phyloP scores from a whole-genome alignment of 2,113 vertebrate genomes.

The Lipotes vexillifer region DNA sequence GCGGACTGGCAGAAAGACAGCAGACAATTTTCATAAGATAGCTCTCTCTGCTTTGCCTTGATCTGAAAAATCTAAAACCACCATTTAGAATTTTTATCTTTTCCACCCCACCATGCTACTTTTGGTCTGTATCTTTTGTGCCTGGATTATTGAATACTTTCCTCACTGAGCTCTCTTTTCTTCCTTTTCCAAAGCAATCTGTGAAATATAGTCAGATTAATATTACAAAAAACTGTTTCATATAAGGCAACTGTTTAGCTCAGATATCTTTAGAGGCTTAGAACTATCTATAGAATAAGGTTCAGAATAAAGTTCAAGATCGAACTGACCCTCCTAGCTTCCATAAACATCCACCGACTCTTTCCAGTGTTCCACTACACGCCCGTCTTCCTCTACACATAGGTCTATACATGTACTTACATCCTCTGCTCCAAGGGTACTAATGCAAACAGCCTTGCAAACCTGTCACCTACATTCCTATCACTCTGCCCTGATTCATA shows the following conservation, averaged over 20 bases:
- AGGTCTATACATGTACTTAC: not conserved
- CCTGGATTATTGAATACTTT: not conserved
- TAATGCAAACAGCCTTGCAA: not conserved
- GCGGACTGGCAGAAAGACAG: not conserved
- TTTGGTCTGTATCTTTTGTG: not conserved
- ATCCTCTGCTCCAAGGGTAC: not conserved
- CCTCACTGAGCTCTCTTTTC: not conserved
- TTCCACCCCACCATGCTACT: not conserved
- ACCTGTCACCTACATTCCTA: not conserved
- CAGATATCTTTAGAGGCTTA: not conserved
- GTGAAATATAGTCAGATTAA: not conserved
- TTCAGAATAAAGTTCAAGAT: not conserved
- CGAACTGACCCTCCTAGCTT: not conserved
- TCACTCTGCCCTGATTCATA: not conserved
- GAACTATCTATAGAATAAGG: not conserved
- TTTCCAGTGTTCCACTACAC: not conserved
- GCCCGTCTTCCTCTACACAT: accelerated
- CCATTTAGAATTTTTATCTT: conserved; percentile 14
- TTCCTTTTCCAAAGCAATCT: not conserved
- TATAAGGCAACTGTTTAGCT: not conserved
- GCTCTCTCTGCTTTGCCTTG: not conserved
- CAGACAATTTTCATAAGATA: not conserved
- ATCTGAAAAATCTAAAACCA: not conserved
- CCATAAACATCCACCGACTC: not conserved
- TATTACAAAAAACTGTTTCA: not conserved